A percentile compares a stretch with the other conserved stretches of the same genome.
These are phyloP conservation scores for Clupea harengus DNA, from an alignment of 2,113 vertebrate genomes.

Conservation along the genomic window DNA sequence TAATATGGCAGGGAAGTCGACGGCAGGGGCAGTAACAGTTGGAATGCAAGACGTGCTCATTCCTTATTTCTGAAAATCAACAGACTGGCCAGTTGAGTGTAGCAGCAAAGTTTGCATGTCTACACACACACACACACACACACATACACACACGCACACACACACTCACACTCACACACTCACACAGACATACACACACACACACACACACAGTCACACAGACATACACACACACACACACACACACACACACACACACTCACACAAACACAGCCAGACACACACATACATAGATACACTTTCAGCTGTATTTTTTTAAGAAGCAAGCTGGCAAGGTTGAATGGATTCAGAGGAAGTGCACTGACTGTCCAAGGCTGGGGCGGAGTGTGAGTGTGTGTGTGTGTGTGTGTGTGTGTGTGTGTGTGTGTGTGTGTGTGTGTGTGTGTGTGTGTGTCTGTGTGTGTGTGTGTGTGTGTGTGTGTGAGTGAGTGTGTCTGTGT, in stretches of 20 bases:
- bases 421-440: neutral
- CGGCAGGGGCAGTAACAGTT: neutral
- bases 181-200: neutral
- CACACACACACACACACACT: neutral
- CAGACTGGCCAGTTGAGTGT: too few relatives aligned
- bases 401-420: neutral
- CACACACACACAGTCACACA: neutral
- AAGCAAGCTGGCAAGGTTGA: neutral
- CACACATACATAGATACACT: neutral
- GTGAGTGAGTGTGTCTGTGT: neutral
- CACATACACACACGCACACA: neutral
- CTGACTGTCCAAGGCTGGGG: slow-evolving; percentile 5
- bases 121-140: neutral
- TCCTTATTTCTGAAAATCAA: too few relatives aligned
- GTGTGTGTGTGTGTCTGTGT: neutral
- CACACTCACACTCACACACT: neutral
- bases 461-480: neutral
- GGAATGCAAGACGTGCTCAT: too few relatives aligned
- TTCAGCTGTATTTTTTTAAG: neutral
- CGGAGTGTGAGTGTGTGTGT: neutral
- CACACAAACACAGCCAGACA: neutral
- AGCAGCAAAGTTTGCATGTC: neutral
- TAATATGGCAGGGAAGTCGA: slow-evolving; percentile 1
- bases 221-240: neutral
- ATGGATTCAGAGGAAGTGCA: slow-evolving; percentile 29